phyloP scores from a whole-genome alignment of 2,797 vertebrate species.

The Micromesistius poutassou region DNA sequence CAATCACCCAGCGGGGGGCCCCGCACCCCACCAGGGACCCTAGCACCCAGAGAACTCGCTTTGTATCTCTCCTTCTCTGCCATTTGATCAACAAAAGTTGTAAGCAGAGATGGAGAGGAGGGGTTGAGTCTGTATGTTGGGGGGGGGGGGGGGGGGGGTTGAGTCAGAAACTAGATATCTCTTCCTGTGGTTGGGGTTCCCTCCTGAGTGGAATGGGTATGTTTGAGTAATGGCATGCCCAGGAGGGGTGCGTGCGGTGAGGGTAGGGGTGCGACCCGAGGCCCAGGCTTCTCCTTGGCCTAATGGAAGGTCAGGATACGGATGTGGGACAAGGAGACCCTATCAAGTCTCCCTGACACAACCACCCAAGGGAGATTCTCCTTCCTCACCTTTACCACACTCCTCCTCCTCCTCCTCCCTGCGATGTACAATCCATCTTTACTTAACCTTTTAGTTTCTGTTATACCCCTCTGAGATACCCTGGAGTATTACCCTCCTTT shows the following conservation, averaged over 20 bases:
- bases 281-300: slow-evolving; percentile 56
- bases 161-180: background rate
- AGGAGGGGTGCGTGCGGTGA: slow-evolving; percentile 38
- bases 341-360: slow-evolving; percentile 58
- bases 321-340: slow-evolving; percentile 64
- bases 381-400: slow-evolving; percentile 18
- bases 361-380: slow-evolving; percentile 59
- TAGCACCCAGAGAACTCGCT: slow-evolving; percentile 40
- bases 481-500: slow-evolving; percentile 34
- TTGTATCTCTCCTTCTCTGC: too few species aligned
- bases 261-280: slow-evolving; percentile 58
- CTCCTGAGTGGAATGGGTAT: slow-evolving; percentile 18
- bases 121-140: slow-evolving; percentile 6
- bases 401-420: slow-evolving; percentile 31
- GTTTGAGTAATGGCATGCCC: background rate
- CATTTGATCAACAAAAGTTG: slow-evolving; percentile 40
- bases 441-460: slow-evolving; percentile 50
- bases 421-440: slow-evolving; percentile 48
- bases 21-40: slow-evolving; percentile 44
- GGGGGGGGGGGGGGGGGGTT: too few species aligned
- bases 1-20: slow-evolving; percentile 64
- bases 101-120: slow-evolving; percentile 28
- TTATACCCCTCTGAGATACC: slow-evolving; percentile 9
- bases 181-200: background rate
- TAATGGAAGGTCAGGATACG: slow-evolving; percentile 66